These are phyloP conservation scores for Hypomecis atomaria DNA, from an alignment of 2,888 invertebrate species.

Conservation along the genomic window DNA sequence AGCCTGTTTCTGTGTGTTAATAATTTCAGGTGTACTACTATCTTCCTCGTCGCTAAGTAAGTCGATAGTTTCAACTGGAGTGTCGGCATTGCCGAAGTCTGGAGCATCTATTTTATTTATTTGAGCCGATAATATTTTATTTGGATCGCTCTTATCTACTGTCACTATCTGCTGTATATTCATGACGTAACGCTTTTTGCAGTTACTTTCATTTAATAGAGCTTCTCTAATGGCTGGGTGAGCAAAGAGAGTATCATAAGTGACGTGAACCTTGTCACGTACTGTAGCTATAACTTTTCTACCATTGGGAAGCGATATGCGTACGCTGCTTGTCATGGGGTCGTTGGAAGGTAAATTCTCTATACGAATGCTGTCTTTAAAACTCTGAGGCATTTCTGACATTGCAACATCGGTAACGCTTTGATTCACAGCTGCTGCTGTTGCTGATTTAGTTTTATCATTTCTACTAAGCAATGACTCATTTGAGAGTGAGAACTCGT, in stretches of 20 bases:
- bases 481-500: not conserved
- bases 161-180: constrained; percentile 62
- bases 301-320: constrained; percentile 66
- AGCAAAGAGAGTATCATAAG: constrained; percentile 61
- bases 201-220: constrained; percentile 50
- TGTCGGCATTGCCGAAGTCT: not conserved
- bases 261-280: constrained; percentile 56
- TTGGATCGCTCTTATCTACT: constrained; percentile 37
- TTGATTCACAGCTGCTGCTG: not conserved
- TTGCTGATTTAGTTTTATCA: not conserved
- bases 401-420: constrained; percentile 1
- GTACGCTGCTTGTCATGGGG: constrained; percentile 56
- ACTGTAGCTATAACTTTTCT: constrained; percentile 68
- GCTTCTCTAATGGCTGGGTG: constrained; percentile 60
- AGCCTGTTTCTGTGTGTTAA: constrained; percentile 22
- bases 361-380: constrained; percentile 53
- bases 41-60: constrained; percentile 75
- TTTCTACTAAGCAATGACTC: not conserved
- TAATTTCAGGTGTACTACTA: not conserved
- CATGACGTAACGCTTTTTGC: constrained; percentile 57
- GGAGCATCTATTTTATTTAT: constrained; percentile 50
- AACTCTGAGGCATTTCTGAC: constrained; percentile 41
- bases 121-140: constrained; percentile 46
- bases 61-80: constrained; percentile 63
- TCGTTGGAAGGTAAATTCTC: constrained; percentile 55